These are phyloP conservation scores for Bellardia bayeri DNA, from an alignment of 2,888 invertebrate genomes.

Conservation along the genomic window DNA sequence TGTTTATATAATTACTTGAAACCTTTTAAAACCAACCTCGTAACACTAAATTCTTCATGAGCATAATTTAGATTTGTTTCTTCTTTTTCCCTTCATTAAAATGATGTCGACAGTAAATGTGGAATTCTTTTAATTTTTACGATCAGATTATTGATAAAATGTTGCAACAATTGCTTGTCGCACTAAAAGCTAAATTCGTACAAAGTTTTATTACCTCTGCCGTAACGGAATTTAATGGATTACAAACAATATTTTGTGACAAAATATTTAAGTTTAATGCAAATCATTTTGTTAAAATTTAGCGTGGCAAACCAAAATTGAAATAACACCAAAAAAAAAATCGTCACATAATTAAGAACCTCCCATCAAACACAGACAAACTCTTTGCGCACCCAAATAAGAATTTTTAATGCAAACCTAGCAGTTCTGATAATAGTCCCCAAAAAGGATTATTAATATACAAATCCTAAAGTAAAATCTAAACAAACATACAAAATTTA, in stretches of 20 bases:
- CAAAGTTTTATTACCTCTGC: conserved; percentile 61
- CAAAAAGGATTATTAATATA: too few relatives aligned
- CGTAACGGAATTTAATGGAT: conserved; percentile 28
- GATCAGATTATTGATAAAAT: conserved; percentile 65
- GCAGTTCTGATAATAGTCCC: not conserved
- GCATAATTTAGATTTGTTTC: not conserved
- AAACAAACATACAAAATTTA: too few relatives aligned
- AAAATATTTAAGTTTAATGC: conserved; percentile 56
- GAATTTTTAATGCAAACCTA: not conserved
- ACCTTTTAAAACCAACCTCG: not conserved
- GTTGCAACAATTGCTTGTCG: conserved; percentile 59
- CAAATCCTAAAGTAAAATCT: too few relatives aligned
- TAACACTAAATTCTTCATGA: not conserved
- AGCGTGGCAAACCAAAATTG: conserved; percentile 34
- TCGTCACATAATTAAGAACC: conserved; percentile 36
- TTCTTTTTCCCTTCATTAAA: not conserved
- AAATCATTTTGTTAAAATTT: conserved; percentile 15
- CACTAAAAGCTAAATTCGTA: conserved; percentile 47
- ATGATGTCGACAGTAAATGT: not conserved
- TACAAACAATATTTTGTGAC: conserved; percentile 43
- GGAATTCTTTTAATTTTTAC: conserved; percentile 47
- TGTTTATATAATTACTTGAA: not conserved
- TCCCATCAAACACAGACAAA: conserved; percentile 25
- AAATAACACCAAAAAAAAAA: not conserved
- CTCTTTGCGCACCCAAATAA: conserved; percentile 1